Conservation (phyloP, 2,113 vertebrate species). For the Lanius ludovicianus region DNA sequence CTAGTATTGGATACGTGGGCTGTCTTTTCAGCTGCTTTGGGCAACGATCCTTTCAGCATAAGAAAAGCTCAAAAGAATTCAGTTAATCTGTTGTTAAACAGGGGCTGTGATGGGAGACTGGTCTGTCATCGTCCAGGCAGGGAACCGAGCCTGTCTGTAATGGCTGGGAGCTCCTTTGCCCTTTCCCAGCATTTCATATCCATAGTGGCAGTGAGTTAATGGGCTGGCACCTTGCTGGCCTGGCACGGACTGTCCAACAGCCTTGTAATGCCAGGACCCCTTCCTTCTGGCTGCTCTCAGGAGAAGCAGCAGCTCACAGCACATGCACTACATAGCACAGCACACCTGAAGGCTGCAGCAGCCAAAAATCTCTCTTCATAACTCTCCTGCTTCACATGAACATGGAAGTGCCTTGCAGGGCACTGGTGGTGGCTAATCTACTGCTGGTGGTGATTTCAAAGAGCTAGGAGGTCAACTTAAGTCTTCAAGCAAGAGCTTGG, state of each 20-base stretch:
- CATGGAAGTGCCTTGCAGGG: background rate
- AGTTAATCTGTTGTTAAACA: constrained; percentile 44
- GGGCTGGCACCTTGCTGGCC: background rate
- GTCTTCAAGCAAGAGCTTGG: background rate
- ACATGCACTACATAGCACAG: fast-evolving
- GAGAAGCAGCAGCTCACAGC: background rate
- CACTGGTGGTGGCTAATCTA: fast-evolving
- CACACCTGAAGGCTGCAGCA: fast-evolving
- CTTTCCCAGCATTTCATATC: background rate
- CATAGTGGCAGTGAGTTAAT: background rate
- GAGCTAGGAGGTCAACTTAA: background rate
- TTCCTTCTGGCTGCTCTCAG: background rate
- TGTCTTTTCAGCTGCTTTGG: constrained; percentile 29
- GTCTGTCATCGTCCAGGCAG: background rate
- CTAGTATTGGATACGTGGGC: background rate
- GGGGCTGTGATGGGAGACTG: background rate
- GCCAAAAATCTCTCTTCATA: background rate
- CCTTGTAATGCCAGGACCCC: background rate
- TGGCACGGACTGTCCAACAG: fast-evolving
- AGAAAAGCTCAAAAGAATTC: constrained; percentile 47
- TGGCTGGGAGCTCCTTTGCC: background rate
- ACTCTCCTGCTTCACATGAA: background rate
- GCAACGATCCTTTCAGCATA: constrained; percentile 12
- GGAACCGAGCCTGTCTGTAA: background rate
- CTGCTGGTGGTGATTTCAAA: background rate